A percentile compares a stretch with the other conserved stretches of the same genome.
These are phyloP conservation scores for Ophiodon elongatus DNA, from an alignment of 2,113 vertebrate species.

Conservation along the genomic window DNA sequence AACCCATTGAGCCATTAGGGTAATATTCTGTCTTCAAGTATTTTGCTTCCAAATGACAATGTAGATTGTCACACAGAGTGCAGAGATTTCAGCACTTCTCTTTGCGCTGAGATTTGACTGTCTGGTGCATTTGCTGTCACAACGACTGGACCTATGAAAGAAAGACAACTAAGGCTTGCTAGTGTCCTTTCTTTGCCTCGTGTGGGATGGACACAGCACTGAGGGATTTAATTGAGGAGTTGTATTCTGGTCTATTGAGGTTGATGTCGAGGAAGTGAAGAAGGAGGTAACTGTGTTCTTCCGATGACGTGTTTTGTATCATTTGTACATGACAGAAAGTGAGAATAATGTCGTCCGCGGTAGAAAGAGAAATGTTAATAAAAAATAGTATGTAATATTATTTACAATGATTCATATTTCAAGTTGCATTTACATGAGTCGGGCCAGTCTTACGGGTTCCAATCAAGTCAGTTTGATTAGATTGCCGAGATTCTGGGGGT, in stretches of 20 bases:
- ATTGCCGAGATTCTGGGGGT: conserved; percentile 8
- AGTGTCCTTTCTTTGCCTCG: not conserved
- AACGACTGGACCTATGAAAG: not conserved
- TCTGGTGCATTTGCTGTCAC: too few relatives aligned
- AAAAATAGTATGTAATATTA: not conserved
- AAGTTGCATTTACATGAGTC: not conserved
- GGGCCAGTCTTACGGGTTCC: not conserved
- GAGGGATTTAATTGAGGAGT: not conserved
- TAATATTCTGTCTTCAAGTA: not conserved
- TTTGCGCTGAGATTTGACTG: too few relatives aligned
- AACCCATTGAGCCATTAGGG: too few relatives aligned
- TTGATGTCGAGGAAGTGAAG: not conserved
- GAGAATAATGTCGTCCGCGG: not conserved
- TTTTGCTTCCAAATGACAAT: too few relatives aligned
- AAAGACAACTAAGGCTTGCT: not conserved
- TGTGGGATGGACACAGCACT: not conserved
- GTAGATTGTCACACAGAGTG: too few relatives aligned
- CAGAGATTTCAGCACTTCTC: too few relatives aligned
- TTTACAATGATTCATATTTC: not conserved
- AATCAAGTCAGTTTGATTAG: conserved; percentile 2
- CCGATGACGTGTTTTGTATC: not conserved
- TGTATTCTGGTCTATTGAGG: not conserved
- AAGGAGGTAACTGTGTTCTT: not conserved
- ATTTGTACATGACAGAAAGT: not conserved
- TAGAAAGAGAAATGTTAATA: not conserved